Base-by-base conservation (phyloP, 2,113 vertebrate species). In the Catharus fuscescens region DNA sequence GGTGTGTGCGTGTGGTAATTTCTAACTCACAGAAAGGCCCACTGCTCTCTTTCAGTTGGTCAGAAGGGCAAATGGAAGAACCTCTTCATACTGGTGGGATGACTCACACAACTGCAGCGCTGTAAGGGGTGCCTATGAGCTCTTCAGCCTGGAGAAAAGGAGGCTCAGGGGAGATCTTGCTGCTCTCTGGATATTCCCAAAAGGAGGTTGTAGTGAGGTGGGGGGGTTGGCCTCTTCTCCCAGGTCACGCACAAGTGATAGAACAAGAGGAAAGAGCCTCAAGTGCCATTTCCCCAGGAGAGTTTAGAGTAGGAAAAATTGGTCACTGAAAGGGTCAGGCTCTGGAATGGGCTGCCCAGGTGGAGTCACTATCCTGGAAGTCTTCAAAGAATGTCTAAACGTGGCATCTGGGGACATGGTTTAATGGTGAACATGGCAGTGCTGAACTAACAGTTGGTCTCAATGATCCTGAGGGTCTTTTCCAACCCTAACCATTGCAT, bases 341-440 rank as follows among this genome's bases (percentile, higher is more conserved):
- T 65, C 8, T 50, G 31, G 25, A 71, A 42, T 0, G 0, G 42
- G 50, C n/a, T 54, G 34, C 26, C 42, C 31, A 57, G 42, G 5
- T 36, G 21, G 66, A 44, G 18, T 57, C 17, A 32, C 14, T 26
- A 7, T 42, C 34, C 50, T 80, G 34, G 42, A 80, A 62, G 31
- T 23, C 9, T 57, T 36, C 36, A 44, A 44, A 44, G 42, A 50
- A 36, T 36, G 31, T 57, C 50, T 80, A 32, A 72, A 50, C 0
- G 2, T 48, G 42, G 59, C 59, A 44, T 36, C 10, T 72, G 50
- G 26, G 40, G 42, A 34, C 48, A 34, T 8, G 34, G 44, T 57
- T 88, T 50, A 36, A 18, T 36, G 21, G 18, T 50, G 59, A 80
- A 65, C 14, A 14, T 0, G 0, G 34, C 21, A 34, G 52, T 31